Conservation (phyloP, 2,113 vertebrate species). For the Rostratula benghalensis region DNA sequence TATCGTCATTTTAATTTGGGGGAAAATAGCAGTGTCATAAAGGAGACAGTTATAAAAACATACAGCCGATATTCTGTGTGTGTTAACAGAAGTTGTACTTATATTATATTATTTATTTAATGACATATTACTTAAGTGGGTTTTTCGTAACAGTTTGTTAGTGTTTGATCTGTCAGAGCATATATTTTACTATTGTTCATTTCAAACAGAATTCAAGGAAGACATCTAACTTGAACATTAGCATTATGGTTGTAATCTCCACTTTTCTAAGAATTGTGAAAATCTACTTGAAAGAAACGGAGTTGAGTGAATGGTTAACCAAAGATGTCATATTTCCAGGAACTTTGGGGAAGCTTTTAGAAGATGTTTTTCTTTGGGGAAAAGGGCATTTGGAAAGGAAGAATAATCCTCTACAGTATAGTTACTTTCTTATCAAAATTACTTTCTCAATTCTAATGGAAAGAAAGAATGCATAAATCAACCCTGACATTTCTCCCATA, state of each 20-base stretch:
- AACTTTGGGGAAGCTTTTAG: background rate
- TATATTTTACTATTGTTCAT: background rate
- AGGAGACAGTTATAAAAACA: background rate
- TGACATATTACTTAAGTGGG: background rate
- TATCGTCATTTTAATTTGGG: background rate
- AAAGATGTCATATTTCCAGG: background rate
- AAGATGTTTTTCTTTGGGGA: background rate
- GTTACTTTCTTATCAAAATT: slow-evolving; percentile 3
- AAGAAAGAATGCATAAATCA: background rate
- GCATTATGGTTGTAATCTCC: background rate
- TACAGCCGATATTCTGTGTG: background rate
- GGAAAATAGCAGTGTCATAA: background rate
- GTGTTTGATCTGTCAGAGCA: background rate
- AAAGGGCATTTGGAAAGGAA: background rate
- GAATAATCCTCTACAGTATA: background rate
- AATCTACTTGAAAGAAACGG: background rate
- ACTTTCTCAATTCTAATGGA: background rate
- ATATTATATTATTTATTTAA: background rate
- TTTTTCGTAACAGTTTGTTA: background rate
- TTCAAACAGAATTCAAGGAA: background rate
- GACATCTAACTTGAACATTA: background rate
- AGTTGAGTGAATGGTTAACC: background rate
- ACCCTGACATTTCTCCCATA: background rate
- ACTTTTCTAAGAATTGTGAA: background rate
- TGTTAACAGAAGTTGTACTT: background rate